Base-by-base conservation (phyloP, 2,888 invertebrate species). In the Ametastegia equiseti region DNA sequence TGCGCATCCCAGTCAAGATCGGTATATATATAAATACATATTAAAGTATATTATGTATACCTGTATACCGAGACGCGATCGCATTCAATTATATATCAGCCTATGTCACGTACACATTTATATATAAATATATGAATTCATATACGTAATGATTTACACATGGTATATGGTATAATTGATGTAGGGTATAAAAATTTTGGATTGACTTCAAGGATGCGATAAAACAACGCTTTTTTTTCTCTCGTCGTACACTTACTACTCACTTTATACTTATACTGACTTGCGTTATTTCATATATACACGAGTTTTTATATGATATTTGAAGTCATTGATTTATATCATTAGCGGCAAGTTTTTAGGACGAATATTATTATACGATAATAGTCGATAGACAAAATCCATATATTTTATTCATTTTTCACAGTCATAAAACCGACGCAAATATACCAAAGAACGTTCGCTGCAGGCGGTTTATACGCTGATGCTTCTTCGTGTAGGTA, bases 351-450 rank as follows among this genome's bases (percentile, higher is more conserved):
- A 5, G 30, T 30, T 60, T 30, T 60, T 60, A 60, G 15, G 30
- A 60, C 23, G 60, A 60, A 60, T 60, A 60, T 60, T 60, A 60
- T 60, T 23, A 60, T 30, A 27, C 54, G 15, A 30, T 60, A 30
- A 60, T 23, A 60, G 30, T 30, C 1, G 0, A 60, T 30, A 60
- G 4, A 15, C 42, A 60, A 13, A 13, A 60, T 11, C 4, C 50
- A 19, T 45, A 19, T 19, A 50, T 30, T 60, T 60, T 27, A 57
- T 9, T 54, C 5, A 57, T 57, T 57, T 57, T 57, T 23, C 23
- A 27, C 27, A 27, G 23, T 7, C 23, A 11, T 27, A n/a, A 7
- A 1, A 6, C 5, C 23, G 7, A n/a, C 1, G 27, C 30, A 1
- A 11, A 15, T 30, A 60, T n/a, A 9, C 42, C 5, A 42, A 42